These are phyloP conservation scores for Alviniconcha strummeri DNA, from an alignment of 2,888 invertebrate species.

Conservation along the genomic window DNA sequence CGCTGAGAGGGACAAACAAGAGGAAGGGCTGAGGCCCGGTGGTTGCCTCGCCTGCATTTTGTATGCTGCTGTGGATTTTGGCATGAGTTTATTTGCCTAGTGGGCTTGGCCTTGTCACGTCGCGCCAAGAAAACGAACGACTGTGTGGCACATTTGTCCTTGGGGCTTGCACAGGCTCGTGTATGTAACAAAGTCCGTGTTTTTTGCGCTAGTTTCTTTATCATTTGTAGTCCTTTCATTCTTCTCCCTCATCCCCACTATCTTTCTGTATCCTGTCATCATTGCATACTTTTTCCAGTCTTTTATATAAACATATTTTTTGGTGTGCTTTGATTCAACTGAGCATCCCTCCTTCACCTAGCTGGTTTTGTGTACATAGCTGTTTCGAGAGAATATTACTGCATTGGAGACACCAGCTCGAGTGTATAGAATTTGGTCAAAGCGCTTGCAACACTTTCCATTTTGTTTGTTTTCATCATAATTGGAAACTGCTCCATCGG, in stretches of 20 bases:
- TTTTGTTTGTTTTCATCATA: constrained; percentile 14
- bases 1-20: background rate
- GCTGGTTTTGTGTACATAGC: constrained; percentile 30
- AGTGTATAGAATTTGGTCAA: constrained; percentile 34
- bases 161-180: constrained; percentile 19
- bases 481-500: constrained; percentile 1
- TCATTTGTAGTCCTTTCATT: background rate
- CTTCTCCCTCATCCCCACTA: background rate
- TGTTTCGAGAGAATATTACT: constrained; percentile 10
- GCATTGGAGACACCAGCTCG: constrained; percentile 23
- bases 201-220: constrained; percentile 15
- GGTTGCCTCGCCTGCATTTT: background rate
- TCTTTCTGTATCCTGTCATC: no score
- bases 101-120: constrained; percentile 2
- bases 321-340: no score
- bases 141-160: constrained; percentile 1
- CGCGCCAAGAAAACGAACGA: constrained; percentile 2
- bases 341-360: background rate
- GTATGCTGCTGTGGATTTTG: constrained; percentile 23
- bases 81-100: constrained; percentile 1
- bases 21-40: background rate
- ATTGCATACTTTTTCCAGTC: no score
- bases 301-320: no score
- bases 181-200: constrained; percentile 34
- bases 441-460: constrained; percentile 9